Evolutionary conservation across 2,797 vertebrate genomes (phyloP).

Genomic region (Alosa sapidissima): DNA sequence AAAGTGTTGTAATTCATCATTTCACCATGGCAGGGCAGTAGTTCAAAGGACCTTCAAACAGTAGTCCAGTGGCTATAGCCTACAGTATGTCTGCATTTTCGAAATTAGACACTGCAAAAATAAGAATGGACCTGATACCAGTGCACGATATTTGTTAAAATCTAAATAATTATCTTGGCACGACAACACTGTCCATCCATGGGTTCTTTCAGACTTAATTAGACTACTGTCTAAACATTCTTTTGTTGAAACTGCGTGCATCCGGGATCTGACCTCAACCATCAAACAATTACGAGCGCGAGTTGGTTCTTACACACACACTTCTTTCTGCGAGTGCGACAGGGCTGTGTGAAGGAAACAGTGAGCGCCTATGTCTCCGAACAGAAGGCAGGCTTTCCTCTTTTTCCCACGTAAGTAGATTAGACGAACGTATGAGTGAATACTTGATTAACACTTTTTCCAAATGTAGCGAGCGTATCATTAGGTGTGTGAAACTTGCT

Average conservation of each 20-base stretch:
- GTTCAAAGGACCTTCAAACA: not conserved
- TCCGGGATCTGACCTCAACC: not conserved
- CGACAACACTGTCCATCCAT: not conserved
- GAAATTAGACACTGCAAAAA: too few species aligned
- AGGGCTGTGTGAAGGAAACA: not conserved
- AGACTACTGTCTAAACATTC: not conserved
- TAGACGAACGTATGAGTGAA: not conserved
- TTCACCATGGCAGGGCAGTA: not conserved
- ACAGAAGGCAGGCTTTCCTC: not conserved
- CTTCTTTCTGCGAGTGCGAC: not conserved
- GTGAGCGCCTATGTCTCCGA: constrained; percentile 1
- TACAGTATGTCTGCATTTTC: too few species aligned
- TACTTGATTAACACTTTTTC: not conserved
- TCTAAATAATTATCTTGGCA: not conserved
- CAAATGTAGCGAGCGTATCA: not conserved
- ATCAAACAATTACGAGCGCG: not conserved
- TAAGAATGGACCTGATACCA: too few species aligned
- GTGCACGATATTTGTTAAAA: too few species aligned
- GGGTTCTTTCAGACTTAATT: not conserved
- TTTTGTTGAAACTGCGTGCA: not conserved
- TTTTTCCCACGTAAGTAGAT: not conserved
- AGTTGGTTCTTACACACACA: not conserved
- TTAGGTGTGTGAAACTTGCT: not conserved
- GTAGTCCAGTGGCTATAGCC: too few species aligned
- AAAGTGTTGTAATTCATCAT: not conserved